A percentile compares a stretch with the other conserved stretches of the same genome.
These are phyloP conservation scores for Coptodon rendalli DNA, from an alignment of 2,113 vertebrate genomes.

Conservation along the genomic window DNA sequence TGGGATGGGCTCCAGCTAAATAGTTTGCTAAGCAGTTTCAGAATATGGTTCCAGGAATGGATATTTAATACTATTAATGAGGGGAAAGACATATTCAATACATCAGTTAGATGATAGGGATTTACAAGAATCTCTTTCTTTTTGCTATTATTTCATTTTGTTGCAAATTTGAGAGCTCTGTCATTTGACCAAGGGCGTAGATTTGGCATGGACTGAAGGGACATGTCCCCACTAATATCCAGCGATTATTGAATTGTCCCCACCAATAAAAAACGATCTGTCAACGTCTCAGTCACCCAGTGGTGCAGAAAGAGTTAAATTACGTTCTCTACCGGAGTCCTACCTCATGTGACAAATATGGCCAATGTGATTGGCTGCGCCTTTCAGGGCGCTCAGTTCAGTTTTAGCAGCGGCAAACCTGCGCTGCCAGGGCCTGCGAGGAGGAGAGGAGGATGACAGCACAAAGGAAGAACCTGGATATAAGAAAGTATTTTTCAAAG, in stretches of 20 bases:
- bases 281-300: fast-evolving
- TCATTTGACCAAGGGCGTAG: fast-evolving
- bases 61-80: neutral
- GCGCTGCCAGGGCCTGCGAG: too few species aligned
- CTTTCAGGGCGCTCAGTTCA: neutral
- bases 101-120: neutral
- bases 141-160: neutral
- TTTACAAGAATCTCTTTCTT: neutral
- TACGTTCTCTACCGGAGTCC: fast-evolving
- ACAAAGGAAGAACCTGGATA: fast-evolving
- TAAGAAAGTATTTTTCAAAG: neutral
- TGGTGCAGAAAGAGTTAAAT: neutral
- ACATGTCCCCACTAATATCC: fast-evolving
- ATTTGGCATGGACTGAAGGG: neutral
- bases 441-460: fast-evolving
- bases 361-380: neutral
- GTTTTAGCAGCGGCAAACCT: fast-evolving
- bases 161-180: neutral
- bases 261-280: fast-evolving
- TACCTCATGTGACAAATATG: neutral
- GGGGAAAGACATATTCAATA: neutral
- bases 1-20: neutral
- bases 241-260: too few species aligned
- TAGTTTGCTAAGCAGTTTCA: neutral
- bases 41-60: neutral